A percentile compares a stretch with the other conserved stretches of the same genome.
phyloP scores from a whole-genome alignment of 1,140 invertebrate genomes.

The Hyles vespertilio region DNA sequence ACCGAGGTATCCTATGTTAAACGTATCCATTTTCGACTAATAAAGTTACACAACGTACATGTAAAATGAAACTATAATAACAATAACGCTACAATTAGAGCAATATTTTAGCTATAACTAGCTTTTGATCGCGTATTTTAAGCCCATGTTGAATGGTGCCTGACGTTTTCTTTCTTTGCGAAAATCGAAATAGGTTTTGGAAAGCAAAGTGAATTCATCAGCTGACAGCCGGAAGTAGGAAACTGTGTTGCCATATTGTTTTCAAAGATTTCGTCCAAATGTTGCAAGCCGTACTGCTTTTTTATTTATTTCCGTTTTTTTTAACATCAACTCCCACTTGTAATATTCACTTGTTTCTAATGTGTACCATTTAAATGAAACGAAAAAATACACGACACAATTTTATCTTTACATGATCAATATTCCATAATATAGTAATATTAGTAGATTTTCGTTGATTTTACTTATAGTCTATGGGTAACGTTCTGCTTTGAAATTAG shows the following conservation, averaged over 20 bases:
- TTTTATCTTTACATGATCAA: neutral
- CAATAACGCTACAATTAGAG: conserved; percentile 75
- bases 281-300: no score
- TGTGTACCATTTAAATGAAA: no score
- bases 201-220: conserved; percentile 66
- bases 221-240: conserved; percentile 69
- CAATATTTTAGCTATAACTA: conserved; percentile 75
- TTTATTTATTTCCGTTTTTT: no score
- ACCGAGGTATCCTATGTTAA: conserved; percentile 69
- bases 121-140: conserved; percentile 74
- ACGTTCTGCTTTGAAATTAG: neutral
- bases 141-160: conserved; percentile 76
- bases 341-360: no score
- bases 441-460: no score
- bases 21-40: conserved; percentile 75
- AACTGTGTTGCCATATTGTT: conserved; percentile 34
- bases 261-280: neutral
- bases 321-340: no score
- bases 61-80: conserved; percentile 73
- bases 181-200: conserved; percentile 75
- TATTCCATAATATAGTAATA: neutral
- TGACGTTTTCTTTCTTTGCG: conserved; percentile 72
- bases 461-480: no score
- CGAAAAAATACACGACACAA: no score
- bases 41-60: conserved; percentile 75